Evolutionary conservation across 1,140 invertebrate species (phyloP), one percentile per base, ranked within the genome.

Genomic region (Leptinotarsa lineolata): DNA sequence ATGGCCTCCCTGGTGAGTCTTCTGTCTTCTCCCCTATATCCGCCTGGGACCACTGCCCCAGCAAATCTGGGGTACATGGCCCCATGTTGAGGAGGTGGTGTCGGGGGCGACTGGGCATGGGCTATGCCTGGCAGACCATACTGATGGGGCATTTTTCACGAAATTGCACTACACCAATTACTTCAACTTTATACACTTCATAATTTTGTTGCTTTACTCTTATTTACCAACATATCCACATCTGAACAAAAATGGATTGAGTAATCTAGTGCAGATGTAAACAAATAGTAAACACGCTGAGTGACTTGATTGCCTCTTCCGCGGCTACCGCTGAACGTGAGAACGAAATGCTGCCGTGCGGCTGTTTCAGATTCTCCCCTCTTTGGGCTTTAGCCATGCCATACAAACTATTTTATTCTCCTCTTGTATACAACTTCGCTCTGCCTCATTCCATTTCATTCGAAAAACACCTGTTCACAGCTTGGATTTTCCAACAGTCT

Each of bases 1-100:
- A 99, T 99, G 15, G 96, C 95, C 92, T 98, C 97, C 60, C 96
- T 90, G 13, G 94, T 96, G 45, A 97, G 87, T 72, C 94, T 88
- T 78, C 94, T 93, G 77, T 95, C 94, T 81, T 95, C 94, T 18
- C 89, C 89, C 45, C 92, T 88, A 83, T 91, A 92, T 64, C 91
- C 88, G 72, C 89, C 88, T 45, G 89, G 88, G 44, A 87, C 87
- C 74, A 87, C 87, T 15, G 83, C 83, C 48, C 84, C 82, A 58
- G 83, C 71, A 72, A 83, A 85, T 48, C 78, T 87, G 83, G 86
- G 90, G 86, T 75, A 90, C 88, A 75, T 90, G 86, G 82, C 83
- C 45, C 80, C 83, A 78, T 90, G 79, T 86, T 90, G 78, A 84
- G 86, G 78, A 80, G 92, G 89, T 24, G 92, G 92, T 72, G 91